These are phyloP conservation scores for Aporophyla nigra DNA, from an alignment of 2,888 invertebrate species.

Conservation along the genomic window DNA sequence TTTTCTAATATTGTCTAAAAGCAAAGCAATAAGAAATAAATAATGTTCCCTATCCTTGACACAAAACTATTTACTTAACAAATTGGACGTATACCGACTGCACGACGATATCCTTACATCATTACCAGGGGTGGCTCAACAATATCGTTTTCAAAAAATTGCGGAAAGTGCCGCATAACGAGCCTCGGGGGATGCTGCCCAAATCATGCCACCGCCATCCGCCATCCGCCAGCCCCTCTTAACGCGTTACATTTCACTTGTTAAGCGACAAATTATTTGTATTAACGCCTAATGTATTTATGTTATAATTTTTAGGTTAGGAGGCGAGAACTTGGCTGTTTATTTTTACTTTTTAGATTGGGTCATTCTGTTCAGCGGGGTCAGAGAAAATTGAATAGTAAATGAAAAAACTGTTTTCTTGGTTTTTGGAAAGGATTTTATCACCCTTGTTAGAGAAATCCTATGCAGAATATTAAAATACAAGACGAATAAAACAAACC, in stretches of 20 bases:
- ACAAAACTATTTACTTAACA: slow-evolving; percentile 60
- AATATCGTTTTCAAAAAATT: slow-evolving; percentile 78
- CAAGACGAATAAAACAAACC: background rate
- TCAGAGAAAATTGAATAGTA: background rate
- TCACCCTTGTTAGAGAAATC: background rate
- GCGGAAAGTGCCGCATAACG: slow-evolving; percentile 69
- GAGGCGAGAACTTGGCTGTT: slow-evolving; percentile 9
- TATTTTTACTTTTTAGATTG: slow-evolving; percentile 42
- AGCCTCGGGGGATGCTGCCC: slow-evolving; percentile 65
- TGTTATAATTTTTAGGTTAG: slow-evolving; percentile 28
- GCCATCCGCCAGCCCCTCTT: slow-evolving; percentile 33
- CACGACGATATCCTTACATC: slow-evolving; percentile 72
- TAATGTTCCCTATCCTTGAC: background rate
- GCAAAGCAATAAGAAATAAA: slow-evolving; percentile 7
- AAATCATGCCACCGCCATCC: slow-evolving; percentile 34
- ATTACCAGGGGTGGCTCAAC: slow-evolving; percentile 71
- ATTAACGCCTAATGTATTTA: slow-evolving; percentile 59
- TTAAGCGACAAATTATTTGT: slow-evolving; percentile 57
- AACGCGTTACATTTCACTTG: slow-evolving; percentile 47
- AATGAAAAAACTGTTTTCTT: slow-evolving; percentile 14
- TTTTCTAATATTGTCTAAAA: background rate
- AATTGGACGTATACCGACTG: slow-evolving; percentile 49
- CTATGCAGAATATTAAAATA: background rate
- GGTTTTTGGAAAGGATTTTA: background rate
- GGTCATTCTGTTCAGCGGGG: slow-evolving; percentile 29